A percentile compares a stretch with the other conserved stretches of the same genome.
phyloP scores from a whole-genome alignment of 1,140 invertebrate species.

The Drosophila setifemur region DNA sequence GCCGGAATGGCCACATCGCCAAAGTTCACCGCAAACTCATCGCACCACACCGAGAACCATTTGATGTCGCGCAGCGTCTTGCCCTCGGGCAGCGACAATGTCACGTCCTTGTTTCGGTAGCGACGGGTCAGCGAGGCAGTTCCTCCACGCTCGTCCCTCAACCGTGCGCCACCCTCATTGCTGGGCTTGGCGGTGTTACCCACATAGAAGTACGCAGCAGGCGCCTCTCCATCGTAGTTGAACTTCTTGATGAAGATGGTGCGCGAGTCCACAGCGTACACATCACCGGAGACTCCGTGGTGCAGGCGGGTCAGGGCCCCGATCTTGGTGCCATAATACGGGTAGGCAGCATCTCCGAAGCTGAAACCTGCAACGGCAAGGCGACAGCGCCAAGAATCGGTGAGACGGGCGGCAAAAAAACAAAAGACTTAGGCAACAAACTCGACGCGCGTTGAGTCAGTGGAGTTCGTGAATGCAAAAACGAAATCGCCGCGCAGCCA shows the following conservation, averaged over 20 bases:
- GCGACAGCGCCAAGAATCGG: constrained; percentile 20
- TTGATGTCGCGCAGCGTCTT: constrained; percentile 91
- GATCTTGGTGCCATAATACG: constrained; percentile 90
- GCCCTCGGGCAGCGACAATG: constrained; percentile 92
- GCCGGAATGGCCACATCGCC: constrained; percentile 92
- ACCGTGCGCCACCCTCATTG: constrained; percentile 87
- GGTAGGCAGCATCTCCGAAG: constrained; percentile 69
- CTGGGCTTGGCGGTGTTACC: constrained; percentile 87
- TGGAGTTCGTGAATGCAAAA: constrained; percentile 30
- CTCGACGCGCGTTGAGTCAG: constrained; percentile 46
- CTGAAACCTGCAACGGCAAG: constrained; percentile 31
- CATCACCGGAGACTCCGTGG: constrained; percentile 92
- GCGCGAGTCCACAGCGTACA: constrained; percentile 93
- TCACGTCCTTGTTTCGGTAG: constrained; percentile 91
- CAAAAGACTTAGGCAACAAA: constrained; percentile 80
- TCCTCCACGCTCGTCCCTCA: constrained; percentile 92
- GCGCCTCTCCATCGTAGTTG: constrained; percentile 94
- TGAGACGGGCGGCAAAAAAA: constrained; percentile 39
- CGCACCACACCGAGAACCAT: constrained; percentile 95
- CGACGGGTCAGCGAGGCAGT: constrained; percentile 86
- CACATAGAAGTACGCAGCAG: constrained; percentile 94
- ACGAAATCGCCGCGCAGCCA: constrained; percentile 19
- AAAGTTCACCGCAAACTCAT: constrained; percentile 95
- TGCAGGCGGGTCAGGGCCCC: constrained; percentile 90
- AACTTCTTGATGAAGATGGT: constrained; percentile 94